Base-by-base conservation (phyloP, 2,888 invertebrate species). In the Andrena fulva region DNA sequence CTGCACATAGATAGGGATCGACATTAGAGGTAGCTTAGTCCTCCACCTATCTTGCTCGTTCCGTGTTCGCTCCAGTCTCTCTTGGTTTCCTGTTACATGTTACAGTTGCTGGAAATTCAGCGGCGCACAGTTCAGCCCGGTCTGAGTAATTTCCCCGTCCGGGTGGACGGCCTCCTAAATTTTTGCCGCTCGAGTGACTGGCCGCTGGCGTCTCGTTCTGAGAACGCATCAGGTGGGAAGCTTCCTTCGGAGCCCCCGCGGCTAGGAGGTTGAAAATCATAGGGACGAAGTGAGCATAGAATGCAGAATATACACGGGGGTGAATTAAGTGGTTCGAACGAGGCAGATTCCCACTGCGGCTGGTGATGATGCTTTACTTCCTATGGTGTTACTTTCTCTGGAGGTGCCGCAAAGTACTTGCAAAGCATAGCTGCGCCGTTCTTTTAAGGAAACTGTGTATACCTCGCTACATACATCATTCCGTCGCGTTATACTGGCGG, bases 101-200 rank as follows among this genome's bases (percentile, higher is more conserved):
- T 92, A 91, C 90, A 89, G 90, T 92, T 93, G 91, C 92, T 93
- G 91, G 91, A 93, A 93, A 93, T 93, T 92, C 92, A 90, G 89
- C 91, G 89, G 76, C 90, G 89, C 89, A 90, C 87, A 90, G 89
- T 90, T 87, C 42, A 42, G 42, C 90, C 91, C 91, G 93, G 93
- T 92, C 92, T 89, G 76, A 79, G 89, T 89, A 91, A 91, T 93
- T 93, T 92, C 90, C 88, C 87, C 82, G 84, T 80, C 50, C 60
- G 29, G 24, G 48, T 20, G 12, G 10, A 35, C 10, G 42, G n/a
- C 35, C 10, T 16, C 54, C 16, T 20, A 35, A 63, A 24, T 69
- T 63, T 73, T 63, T 29, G n/a, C 33, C 12, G 20, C 2, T 1
- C 16, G 8, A 6, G 12, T 59, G 27, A 20, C 48, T n/a, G 67